Base-by-base conservation (phyloP, 64 coral and sea anemone species). In the Pachyseris speciosa region DNA sequence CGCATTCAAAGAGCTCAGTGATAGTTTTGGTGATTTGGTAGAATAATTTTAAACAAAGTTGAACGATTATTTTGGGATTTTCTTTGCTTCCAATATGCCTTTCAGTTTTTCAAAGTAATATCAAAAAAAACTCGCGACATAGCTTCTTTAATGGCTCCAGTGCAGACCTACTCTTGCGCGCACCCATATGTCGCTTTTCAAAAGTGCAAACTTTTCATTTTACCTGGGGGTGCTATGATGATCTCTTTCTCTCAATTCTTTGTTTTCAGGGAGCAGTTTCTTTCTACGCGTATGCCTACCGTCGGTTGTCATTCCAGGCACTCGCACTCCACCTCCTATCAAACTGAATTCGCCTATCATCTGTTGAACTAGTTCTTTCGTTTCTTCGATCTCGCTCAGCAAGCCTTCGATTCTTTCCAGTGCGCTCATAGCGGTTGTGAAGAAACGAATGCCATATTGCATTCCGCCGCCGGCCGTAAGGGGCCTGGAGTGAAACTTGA, bases 361-460 rank as follows among this genome's bases (percentile, higher is more conserved):
- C 77, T 81, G 77, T 39, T 81, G 77, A 60, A 81, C 77, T 41
- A 81, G 63, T 2, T 33, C 4, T 63, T 57, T 60, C 2, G 77
- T 81, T 81, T 81, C 19, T 61, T 81, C 77, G 32, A 81, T 81
- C 53, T 81, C 77, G 10, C 20, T 37, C 51, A 81, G 22, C 9
- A 63, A 24, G 26, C 77, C 31, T 66, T 90, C 74, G 1, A 90
- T 65, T 43, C 75, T 64, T 9, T 90, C 74, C 0, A 90, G 27
- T 13, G 88, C 63, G 34, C 31, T 69, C 63, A 90, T 30, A 20
- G 88, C 88, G 8, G 33, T 80, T 2, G 44, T 63, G 26, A 90
- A 80, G 59, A 90, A 90, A 9, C 64, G 44, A 38, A 90, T 65
- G 9, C 88, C 66, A 67, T 38, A 80, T 69, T 85, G 11, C 32